Conservation (phyloP, 2,888 invertebrate genomes). For the Plutella xylostella region DNA sequence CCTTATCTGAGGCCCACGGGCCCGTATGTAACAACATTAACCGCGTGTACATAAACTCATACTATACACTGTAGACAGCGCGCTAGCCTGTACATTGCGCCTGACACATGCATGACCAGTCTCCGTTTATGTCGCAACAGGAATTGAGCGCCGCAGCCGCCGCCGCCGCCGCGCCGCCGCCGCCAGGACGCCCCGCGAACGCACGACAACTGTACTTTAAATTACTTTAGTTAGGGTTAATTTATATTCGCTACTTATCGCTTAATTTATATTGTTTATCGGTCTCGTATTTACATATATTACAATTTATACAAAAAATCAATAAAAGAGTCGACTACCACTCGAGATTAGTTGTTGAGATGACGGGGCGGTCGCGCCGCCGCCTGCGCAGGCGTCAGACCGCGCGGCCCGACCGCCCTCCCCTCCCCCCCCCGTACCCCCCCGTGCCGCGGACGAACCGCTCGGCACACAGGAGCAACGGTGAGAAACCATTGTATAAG, state of each 20-base stretch:
- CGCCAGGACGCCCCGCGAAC: conserved; percentile 58
- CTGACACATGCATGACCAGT: conserved; percentile 70
- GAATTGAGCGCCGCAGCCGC: conserved; percentile 63
- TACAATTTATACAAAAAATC: conserved; percentile 48
- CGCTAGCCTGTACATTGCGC: conserved; percentile 66
- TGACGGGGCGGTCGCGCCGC: conserved; percentile 40
- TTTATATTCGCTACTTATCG: conserved; percentile 61
- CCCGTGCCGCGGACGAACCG: conserved; percentile 46
- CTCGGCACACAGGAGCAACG: conserved; percentile 53
- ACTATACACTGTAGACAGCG: conserved; percentile 46
- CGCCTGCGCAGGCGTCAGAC: conserved; percentile 27
- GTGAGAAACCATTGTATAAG: conserved; percentile 65
- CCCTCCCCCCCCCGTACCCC: conserved; percentile 37
- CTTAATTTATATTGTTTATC: conserved; percentile 68
- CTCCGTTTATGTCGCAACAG: conserved; percentile 71
- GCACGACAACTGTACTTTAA: conserved; percentile 62
- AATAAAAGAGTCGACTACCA: conserved; percentile 65
- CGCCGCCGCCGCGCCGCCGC: conserved; percentile 52
- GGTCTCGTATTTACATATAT: conserved; percentile 48
- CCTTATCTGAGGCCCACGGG: conserved; percentile 67
- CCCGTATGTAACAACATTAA: conserved; percentile 68
- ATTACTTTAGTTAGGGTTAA: conserved; percentile 61
- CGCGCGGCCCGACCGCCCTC: conserved; percentile 40
- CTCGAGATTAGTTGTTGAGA: conserved; percentile 44
- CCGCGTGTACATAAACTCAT: conserved; percentile 68